These are phyloP conservation scores for Caenorhabditis wallacei DNA, from an alignment of 2,888 invertebrate species.

Conservation along the genomic window DNA sequence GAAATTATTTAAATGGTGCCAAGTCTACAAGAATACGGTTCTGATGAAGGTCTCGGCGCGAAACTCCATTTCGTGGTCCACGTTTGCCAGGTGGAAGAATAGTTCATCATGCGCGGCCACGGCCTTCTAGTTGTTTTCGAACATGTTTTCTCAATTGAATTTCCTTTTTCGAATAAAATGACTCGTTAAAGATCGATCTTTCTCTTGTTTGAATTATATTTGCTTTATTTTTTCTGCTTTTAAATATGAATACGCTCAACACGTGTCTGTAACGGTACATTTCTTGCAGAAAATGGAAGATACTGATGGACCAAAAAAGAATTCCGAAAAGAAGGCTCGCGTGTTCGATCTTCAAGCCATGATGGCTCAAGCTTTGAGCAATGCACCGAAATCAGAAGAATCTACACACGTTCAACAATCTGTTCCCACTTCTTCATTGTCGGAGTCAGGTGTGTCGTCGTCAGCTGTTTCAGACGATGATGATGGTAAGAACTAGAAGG, in stretches of 20 bases:
- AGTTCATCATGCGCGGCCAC: slow-evolving; percentile 10
- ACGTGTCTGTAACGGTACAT: too few species aligned
- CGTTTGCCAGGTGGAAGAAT: slow-evolving; percentile 29
- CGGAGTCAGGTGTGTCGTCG: slow-evolving; percentile 53
- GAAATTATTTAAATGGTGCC: slow-evolving; percentile 39
- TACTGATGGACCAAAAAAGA: slow-evolving; percentile 43
- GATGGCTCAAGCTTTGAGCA: slow-evolving; percentile 71
- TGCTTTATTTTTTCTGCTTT: too few species aligned
- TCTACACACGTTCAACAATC: slow-evolving; percentile 20
- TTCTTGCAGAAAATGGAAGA: slow-evolving; percentile 12
- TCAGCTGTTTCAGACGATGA: slow-evolving; percentile 63
- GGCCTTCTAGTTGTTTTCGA: slow-evolving; percentile 15
- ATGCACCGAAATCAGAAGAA: slow-evolving; percentile 59
- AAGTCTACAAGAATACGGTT: slow-evolving; percentile 58
- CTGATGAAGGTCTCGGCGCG: slow-evolving; percentile 36
- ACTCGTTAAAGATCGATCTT: neutral
- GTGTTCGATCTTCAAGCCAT: slow-evolving; percentile 78
- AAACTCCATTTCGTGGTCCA: slow-evolving; percentile 14
- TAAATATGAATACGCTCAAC: too few species aligned
- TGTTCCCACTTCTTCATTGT: slow-evolving; percentile 1
- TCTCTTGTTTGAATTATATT: neutral
- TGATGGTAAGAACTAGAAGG: slow-evolving; percentile 51
- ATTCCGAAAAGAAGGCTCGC: slow-evolving; percentile 75
- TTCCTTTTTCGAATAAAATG: neutral
- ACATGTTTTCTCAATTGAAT: neutral